Conservation (phyloP, 2,888 invertebrate species). For the Strigamia maritima region DNA sequence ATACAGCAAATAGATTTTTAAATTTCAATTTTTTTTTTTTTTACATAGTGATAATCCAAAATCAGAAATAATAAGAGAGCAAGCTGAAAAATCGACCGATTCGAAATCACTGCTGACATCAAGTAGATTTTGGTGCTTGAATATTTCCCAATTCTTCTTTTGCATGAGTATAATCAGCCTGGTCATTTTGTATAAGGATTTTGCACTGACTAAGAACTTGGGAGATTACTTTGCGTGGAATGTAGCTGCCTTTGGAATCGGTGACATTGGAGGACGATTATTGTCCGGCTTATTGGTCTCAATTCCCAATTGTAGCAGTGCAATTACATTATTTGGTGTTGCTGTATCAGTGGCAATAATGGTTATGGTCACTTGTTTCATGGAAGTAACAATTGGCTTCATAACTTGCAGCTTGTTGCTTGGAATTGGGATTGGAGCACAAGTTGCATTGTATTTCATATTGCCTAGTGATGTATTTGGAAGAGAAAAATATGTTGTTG, state of each 20-base stretch:
- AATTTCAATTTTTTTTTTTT: neutral
- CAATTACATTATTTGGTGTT: neutral
- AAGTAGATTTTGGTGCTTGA: neutral
- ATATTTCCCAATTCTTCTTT: constrained; percentile 33
- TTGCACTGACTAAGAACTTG: constrained; percentile 42
- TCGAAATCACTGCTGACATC: neutral
- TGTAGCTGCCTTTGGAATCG: constrained; percentile 45
- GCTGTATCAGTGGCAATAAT: neutral
- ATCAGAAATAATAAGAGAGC: neutral
- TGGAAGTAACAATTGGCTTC: neutral
- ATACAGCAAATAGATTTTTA: no score
- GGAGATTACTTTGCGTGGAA: constrained; percentile 42
- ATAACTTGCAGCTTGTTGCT: constrained; percentile 1
- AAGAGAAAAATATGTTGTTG: constrained; percentile 17
- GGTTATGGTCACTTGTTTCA: neutral
- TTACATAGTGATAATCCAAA: neutral
- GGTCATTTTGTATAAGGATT: constrained; percentile 44
- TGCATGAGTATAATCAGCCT: neutral
- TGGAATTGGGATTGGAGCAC: constrained; percentile 1
- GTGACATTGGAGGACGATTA: constrained; percentile 44
- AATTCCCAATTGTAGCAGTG: neutral
- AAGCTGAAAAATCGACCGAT: neutral
- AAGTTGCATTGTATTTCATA: neutral
- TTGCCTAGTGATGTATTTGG: constrained; percentile 5
- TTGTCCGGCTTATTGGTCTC: neutral